Evolutionary conservation across 53 echinoderm and acorn worm genomes (phyloP).

Genomic region (Henricia sp.): DNA sequence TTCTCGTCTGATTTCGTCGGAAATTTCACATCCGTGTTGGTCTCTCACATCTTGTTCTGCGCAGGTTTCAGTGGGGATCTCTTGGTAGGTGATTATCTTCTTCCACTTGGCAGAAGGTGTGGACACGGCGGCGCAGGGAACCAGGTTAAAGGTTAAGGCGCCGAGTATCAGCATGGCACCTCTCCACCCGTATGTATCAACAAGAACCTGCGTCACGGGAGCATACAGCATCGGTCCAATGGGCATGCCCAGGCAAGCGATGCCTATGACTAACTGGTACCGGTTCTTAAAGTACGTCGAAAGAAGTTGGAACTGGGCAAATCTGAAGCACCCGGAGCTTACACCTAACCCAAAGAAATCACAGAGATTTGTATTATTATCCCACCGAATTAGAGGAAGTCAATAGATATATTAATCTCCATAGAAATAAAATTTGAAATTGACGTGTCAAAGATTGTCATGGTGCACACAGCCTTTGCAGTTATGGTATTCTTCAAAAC

Average conservation of each 20-base stretch:
- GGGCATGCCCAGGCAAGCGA: not conserved
- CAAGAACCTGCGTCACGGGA: not conserved
- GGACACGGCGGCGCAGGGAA: not conserved
- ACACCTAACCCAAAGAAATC: no score
- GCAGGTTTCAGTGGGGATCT: not conserved
- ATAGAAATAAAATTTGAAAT: no score
- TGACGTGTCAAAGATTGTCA: no score
- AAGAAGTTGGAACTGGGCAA: not conserved
- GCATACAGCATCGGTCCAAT: not conserved
- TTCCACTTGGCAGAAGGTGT: not conserved
- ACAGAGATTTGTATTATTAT: no score
- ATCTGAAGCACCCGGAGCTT: not conserved
- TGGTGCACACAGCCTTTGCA: no score
- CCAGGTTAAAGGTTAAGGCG: not conserved
- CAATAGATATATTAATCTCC: no score
- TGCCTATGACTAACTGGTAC: not conserved
- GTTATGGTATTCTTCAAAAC: no score
- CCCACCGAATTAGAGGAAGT: no score
- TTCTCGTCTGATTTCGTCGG: no score
- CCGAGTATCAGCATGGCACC: not conserved
- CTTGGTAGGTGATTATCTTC: not conserved
- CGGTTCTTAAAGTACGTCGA: not conserved
- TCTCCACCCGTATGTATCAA: not conserved
- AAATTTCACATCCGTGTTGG: no score
- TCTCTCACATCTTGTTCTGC: no score